Base-by-base conservation (phyloP, 1,140 invertebrate species). In the Dendroctonus ponderosae region DNA sequence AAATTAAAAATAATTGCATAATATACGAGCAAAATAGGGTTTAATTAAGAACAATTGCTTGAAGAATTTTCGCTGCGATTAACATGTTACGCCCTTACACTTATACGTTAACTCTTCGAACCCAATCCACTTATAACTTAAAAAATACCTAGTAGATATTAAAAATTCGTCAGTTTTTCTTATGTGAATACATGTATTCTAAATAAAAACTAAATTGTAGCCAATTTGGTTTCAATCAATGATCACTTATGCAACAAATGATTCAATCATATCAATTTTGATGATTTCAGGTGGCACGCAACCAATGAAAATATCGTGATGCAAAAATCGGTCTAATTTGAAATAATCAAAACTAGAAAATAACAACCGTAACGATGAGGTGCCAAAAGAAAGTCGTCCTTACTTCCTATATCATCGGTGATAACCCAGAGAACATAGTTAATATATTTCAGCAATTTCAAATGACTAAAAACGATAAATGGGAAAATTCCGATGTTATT, bases 401-500 rank as follows among this genome's bases (percentile, higher is more conserved):
- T 9, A 66, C 64, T 15, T 66, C 64, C 9, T 66, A 66, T 12
- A 66, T 66, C 14, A 59, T 59, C 56, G 57, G 57, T 0, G 53
- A 57, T 11, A 41, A 66, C 43, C 56, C 54, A 5, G 64, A 66
- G 46, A 66, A 66, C 9, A 59, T 65, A 39, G 62, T 65, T 0
- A 48, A 65, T 43, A 65, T 65, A 12, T 65, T 51, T 40, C 62
- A 65, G 39, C 52, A 56, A 9, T 57, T 65, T 37, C 38, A 65
- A n/a, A 9, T 59, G 7, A 59, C 41, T 14, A 57, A 49, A 37
- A 54, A 54, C 4, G 51, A 58, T 3, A 65, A 57, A 15, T 49
- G 52, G 37, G 49, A 48, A 40, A 57, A 49, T 26, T 15, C 52
- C 0, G 43, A 48, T n/a, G 7, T 50, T 41, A 65, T 26, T 39